Conservation (phyloP, 2,888 invertebrate genomes). For the Charanyca ferruginea region DNA sequence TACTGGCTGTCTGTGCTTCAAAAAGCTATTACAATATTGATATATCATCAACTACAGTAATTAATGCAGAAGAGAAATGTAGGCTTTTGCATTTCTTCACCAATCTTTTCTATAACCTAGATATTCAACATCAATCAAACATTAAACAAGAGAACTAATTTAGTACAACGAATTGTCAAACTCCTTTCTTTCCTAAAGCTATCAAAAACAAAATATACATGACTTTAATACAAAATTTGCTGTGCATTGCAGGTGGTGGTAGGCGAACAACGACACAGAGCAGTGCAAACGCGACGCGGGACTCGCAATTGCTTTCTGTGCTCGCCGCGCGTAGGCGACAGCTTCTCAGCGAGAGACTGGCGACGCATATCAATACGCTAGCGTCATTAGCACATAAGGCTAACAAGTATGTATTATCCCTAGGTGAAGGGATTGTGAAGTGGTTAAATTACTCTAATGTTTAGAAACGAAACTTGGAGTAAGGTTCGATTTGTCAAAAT, state of each 20-base stretch:
- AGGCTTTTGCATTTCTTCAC: no score
- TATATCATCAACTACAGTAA: no score
- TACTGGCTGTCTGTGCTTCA: neutral
- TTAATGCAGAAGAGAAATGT: no score
- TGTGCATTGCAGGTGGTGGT: constrained; percentile 79
- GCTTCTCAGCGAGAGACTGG: constrained; percentile 89
- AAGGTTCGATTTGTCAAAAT: no score
- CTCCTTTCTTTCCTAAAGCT: neutral
- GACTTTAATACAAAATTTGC: constrained; percentile 19
- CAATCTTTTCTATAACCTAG: neutral
- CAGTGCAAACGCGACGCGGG: constrained; percentile 86
- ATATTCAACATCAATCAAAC: neutral
- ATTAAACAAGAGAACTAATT: neutral
- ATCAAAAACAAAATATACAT: neutral
- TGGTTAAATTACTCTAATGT: constrained; percentile 33
- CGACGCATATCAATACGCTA: constrained; percentile 87
- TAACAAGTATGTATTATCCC: constrained; percentile 80
- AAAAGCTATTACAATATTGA: constrained; percentile 12
- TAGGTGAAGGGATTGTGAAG: constrained; percentile 52
- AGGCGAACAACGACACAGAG: constrained; percentile 81
- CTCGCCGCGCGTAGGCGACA: constrained; percentile 92
- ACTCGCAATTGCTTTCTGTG: constrained; percentile 91
- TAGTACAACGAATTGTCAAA: neutral
- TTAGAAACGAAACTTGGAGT: no score
- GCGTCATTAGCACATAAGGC: constrained; percentile 86